phyloP scores from a whole-genome alignment of 2,797 vertebrate genomes.

The Geotrypetes seraphini region DNA sequence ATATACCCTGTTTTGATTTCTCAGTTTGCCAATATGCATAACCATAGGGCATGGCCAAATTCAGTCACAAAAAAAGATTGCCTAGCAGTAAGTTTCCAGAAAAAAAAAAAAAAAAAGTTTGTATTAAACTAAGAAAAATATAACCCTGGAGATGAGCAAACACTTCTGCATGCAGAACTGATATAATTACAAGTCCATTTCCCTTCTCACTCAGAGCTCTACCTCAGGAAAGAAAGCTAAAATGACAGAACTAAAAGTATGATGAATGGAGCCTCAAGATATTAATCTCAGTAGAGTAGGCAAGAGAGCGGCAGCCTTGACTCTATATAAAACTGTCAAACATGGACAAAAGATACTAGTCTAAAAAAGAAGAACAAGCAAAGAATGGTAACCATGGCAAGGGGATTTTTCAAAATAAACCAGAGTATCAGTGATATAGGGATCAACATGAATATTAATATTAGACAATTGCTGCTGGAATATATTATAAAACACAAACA shows the following conservation, averaged over 20 bases:
- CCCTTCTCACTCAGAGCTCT: slow-evolving; percentile 18
- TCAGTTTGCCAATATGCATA: too few relatives aligned
- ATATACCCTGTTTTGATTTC: background rate
- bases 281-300: slow-evolving; percentile 18
- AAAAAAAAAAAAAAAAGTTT: slow-evolving; percentile 4
- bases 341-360: slow-evolving; percentile 6
- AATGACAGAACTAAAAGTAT: slow-evolving; percentile 22
- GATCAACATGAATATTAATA: background rate
- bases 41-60: too few relatives aligned
- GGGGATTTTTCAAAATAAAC: slow-evolving; percentile 7
- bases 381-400: slow-evolving; percentile 2
- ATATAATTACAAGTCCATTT: slow-evolving; percentile 50
- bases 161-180: background rate
- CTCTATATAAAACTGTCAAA: slow-evolving; percentile 13
- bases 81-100: background rate
- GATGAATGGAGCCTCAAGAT: slow-evolving; percentile 20
- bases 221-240: slow-evolving; percentile 8
- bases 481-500: background rate
- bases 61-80: too few relatives aligned
- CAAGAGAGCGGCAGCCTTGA: slow-evolving; percentile 10
- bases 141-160: slow-evolving; percentile 5
- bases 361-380: slow-evolving; percentile 1
- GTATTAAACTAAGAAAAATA: slow-evolving; percentile 4
- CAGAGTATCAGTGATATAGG: background rate
- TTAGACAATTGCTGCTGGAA: too few relatives aligned